Base-by-base conservation (phyloP, 2,797 vertebrate species). In the Coregonus ussuriensis region DNA sequence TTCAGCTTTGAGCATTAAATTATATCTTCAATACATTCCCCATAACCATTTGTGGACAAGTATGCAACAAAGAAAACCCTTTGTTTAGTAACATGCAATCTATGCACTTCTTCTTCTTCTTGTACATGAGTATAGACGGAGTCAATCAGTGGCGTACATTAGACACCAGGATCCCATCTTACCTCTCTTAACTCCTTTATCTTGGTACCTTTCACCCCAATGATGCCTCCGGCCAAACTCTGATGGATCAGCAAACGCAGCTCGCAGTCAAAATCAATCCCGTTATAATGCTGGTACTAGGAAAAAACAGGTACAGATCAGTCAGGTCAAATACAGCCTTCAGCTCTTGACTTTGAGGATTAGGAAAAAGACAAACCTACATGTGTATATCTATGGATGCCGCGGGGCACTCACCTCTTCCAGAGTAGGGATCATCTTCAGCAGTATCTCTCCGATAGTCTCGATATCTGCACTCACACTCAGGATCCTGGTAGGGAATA, bases 141-240 rank as follows among this genome's bases (percentile, higher is more conserved):
- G n/a, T 11, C 56, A 62, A 62, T 5, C 4, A 62, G n/a, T 33
- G 31, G 31, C 31, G 13, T 54, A 16, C 37, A 52, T 29, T 6
- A 41, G 63, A 25, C 1, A 6, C 9, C 68, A 3, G 31, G 11
- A 72, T 37, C n/a, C n/a, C 35, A 3, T 18, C 89, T 85, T 95
- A 98, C 97, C 96, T 99, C 98, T 95, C 98, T 90, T 62, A 99
- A 96, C 91, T 99, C 98, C 91, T 99, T 99, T 81, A 99, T 99
- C 93, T 99, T 99, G 92, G 97, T 97, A 86, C 98, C 98, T 93
- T 99, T 99, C 82, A 99, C 97, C 76, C 98, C 98, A 82, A 99
- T 99, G 90, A 99, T 99, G 88, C 98, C 97, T 88, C 98, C 98
- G 47, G 98, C 98, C 93, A 98, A 88, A 89, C 98, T 99, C 59